Base-by-base conservation (phyloP, 1,140 invertebrate species). In the Goniozus legneri region DNA sequence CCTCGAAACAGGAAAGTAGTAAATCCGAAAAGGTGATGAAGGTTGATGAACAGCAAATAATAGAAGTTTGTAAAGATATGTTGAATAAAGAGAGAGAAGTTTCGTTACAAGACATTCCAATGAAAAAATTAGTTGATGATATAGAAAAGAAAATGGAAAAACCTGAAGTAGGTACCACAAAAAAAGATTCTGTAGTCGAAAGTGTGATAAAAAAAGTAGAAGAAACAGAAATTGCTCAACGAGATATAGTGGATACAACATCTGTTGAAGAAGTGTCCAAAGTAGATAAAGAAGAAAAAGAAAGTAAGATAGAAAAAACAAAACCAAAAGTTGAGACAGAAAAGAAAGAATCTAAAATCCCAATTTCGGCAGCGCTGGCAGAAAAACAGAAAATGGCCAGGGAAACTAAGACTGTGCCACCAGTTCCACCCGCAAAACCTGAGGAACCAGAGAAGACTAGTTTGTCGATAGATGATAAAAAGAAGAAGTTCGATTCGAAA, bases 401-500 rank as follows among this genome's bases (percentile, higher is more conserved):
- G 3, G 49, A 56, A 30, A 6, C 6, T 0, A 60, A 58, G 39
- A 44, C 31, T 7, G 10, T 24, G 3, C 0, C 24, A 3, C 7
- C 38, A 7, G 31, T 30, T 0, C 0, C 24, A 3, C 7, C 38
- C 3, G 34, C 22, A 0, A 59, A 48, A 24, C 6, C 21, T 0
- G 4, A 31, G 22, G 31, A 24, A 35, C 15, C 8, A 32, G 7
- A 4, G 3, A 41, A 54, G 0, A 3, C 22, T 10, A 27, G 41
- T 0, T 54, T 50, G 1, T 35, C 49, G 1, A 35, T 35, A n/a
- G n/a, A n/a, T 0, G 43, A 30, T 2, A 60, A 49, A n/a, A 65
- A 68, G 34, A 50, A 53, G 7, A 68, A 70, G 45, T 67, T 61
- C 15, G 67, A 71, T 33, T 71, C 66, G 3, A 60, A 64, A 16